A percentile compares a stretch with the other conserved stretches of the same genome.
These are phyloP conservation scores for Eulemur rufifrons DNA, from an alignment of 2,113 vertebrate species.

Conservation along the genomic window DNA sequence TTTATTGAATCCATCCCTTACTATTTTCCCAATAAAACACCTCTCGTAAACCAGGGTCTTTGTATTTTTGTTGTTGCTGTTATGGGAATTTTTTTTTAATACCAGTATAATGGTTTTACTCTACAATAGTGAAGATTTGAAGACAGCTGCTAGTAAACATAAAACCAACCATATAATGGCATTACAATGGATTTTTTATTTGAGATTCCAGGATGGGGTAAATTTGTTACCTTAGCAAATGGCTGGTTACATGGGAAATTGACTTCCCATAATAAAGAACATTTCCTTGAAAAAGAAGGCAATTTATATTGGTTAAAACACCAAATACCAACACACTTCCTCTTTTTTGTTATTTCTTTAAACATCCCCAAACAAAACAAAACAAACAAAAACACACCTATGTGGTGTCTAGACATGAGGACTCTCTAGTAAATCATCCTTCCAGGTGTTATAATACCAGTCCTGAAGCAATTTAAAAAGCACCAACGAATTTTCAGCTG, in stretches of 20 bases:
- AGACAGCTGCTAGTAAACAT: slow-evolving; percentile 75
- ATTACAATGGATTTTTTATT: slow-evolving; percentile 66
- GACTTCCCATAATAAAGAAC: slow-evolving; percentile 49
- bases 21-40: slow-evolving; percentile 74
- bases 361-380: background rate
- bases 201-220: slow-evolving; percentile 66
- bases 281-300: slow-evolving; percentile 41
- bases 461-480: background rate
- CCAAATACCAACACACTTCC: slow-evolving; percentile 5
- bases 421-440: background rate
- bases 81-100: slow-evolving; percentile 19
- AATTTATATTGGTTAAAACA: slow-evolving; percentile 60
- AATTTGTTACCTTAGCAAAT: slow-evolving; percentile 65
- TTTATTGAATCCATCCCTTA: slow-evolving; percentile 77
- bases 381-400: slow-evolving; percentile 31
- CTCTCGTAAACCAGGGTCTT: slow-evolving; percentile 66
- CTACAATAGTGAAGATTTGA: slow-evolving; percentile 69
- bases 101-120: slow-evolving; percentile 53
- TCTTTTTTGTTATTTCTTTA: slow-evolving; percentile 44
- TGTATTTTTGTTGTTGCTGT: slow-evolving; percentile 34
- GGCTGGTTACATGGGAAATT: slow-evolving; percentile 57
- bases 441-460: background rate
- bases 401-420: background rate
- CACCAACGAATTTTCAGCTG: background rate
- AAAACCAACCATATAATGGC: slow-evolving; percentile 60